These are phyloP conservation scores for Neotoxoptera formosana DNA, from an alignment of 1,140 invertebrate genomes.

Conservation along the genomic window DNA sequence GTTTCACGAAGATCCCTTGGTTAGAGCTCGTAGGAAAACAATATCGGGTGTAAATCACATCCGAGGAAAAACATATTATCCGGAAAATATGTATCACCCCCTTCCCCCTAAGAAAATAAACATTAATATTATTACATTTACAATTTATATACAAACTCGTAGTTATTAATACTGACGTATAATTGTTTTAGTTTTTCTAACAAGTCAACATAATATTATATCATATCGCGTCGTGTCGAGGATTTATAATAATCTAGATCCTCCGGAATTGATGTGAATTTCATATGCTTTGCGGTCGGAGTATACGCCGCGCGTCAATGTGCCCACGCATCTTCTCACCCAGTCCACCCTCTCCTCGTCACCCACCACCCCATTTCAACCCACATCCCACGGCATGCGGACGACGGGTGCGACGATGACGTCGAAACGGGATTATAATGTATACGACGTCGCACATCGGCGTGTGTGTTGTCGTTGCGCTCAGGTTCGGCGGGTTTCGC, in stretches of 20 bases:
- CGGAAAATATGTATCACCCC: background rate
- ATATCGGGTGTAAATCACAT: background rate
- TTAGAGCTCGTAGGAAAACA: background rate
- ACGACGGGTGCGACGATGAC: background rate
- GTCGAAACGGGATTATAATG: background rate
- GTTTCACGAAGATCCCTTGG: too few species aligned
- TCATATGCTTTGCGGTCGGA: background rate
- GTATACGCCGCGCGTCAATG: background rate
- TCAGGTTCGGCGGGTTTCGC: background rate
- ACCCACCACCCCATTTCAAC: too few species aligned
- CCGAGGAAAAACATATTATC: background rate
- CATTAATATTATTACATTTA: background rate
- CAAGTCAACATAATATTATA: too few species aligned
- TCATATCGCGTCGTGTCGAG: too few species aligned
- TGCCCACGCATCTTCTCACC: background rate
- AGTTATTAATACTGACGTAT: background rate
- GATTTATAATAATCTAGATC: background rate
- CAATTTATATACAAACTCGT: background rate
- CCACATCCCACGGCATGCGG: background rate
- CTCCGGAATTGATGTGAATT: background rate
- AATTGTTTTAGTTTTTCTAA: background rate
- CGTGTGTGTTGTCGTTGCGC: background rate
- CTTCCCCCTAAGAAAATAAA: background rate
- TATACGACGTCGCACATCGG: background rate
- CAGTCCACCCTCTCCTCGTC: background rate